Evolutionary conservation across 2,797 vertebrate species (phyloP).

Genomic region (Neomorphus geoffroyi): DNA sequence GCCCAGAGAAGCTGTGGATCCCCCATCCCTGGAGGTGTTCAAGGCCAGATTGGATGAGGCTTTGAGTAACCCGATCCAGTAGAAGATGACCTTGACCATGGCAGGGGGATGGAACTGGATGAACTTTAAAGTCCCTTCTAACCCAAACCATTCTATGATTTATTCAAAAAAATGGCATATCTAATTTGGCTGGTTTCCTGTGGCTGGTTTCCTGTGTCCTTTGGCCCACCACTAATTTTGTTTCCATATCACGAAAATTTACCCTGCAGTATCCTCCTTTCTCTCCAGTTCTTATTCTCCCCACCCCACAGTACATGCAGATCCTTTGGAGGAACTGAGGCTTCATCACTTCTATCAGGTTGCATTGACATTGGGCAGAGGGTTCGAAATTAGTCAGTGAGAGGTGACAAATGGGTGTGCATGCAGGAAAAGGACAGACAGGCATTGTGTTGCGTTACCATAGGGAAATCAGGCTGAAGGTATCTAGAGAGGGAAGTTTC

Average conservation of each 20-base stretch:
- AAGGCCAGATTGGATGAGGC: no score
- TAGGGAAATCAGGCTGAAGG: neutral
- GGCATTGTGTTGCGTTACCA: fast-evolving
- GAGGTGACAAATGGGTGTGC: neutral
- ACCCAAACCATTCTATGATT: no score
- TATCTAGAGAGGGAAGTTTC: neutral
- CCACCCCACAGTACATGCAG: neutral
- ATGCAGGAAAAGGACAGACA: neutral
- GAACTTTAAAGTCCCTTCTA: no score
- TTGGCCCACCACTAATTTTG: neutral
- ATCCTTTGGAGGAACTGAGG: neutral
- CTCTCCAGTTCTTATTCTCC: neutral
- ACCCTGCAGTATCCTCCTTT: neutral
- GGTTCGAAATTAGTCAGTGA: neutral
- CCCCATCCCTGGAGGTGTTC: no score
- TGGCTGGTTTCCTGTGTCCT: neutral
- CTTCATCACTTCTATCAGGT: neutral
- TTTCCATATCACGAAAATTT: neutral
- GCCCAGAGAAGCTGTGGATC: no score
- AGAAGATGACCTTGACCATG: no score
- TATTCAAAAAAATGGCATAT: neutral
- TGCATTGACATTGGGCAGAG: neutral
- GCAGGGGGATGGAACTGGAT: no score
- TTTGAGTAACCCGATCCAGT: no score
- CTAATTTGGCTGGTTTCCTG: neutral